A percentile compares a stretch with the other conserved stretches of the same genome.
These are phyloP conservation scores for Orgyia antiqua DNA, from an alignment of 2,888 invertebrate genomes.

Conservation along the genomic window DNA sequence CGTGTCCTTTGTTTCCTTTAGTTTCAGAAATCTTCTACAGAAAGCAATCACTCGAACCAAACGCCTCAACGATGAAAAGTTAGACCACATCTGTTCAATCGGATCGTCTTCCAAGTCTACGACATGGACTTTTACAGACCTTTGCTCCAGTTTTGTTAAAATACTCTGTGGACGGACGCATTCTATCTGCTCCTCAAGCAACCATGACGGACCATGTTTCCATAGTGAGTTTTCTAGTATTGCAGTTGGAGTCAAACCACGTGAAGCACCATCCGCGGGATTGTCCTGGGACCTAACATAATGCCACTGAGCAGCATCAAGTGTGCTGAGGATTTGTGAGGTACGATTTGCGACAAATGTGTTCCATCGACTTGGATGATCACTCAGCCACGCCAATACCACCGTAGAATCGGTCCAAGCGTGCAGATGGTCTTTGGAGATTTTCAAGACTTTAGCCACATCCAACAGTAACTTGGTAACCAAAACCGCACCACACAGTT, in stretches of 20 bases:
- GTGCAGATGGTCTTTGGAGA: conserved; percentile 1
- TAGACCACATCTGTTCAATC: conserved; percentile 3
- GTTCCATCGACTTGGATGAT: not conserved
- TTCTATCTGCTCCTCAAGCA: not conserved
- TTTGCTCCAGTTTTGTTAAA: conserved; percentile 7
- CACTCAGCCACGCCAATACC: conserved; percentile 3
- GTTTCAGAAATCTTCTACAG: conserved; percentile 4
- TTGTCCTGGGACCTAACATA: not conserved
- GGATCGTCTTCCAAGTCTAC: conserved; percentile 1
- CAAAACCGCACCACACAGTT: conserved; percentile 6
- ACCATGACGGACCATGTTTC: conserved; percentile 1
- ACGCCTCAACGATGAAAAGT: conserved; percentile 1
- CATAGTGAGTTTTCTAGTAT: conserved; percentile 1
- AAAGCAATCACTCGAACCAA: conserved; percentile 5
- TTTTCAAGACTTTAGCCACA: not conserved
- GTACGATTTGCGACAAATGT: conserved; percentile 3
- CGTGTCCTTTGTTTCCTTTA: not conserved
- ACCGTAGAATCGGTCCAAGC: conserved; percentile 5
- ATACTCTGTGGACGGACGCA: no score
- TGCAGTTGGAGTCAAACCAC: conserved; percentile 1
- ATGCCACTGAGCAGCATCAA: not conserved
- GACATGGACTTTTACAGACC: not conserved
- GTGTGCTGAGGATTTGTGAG: not conserved
- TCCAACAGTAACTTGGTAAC: conserved; percentile 6
- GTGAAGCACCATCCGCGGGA: conserved; percentile 2